Conservation (phyloP, 1,140 invertebrate genomes). For the Eciton burchellii region DNA sequence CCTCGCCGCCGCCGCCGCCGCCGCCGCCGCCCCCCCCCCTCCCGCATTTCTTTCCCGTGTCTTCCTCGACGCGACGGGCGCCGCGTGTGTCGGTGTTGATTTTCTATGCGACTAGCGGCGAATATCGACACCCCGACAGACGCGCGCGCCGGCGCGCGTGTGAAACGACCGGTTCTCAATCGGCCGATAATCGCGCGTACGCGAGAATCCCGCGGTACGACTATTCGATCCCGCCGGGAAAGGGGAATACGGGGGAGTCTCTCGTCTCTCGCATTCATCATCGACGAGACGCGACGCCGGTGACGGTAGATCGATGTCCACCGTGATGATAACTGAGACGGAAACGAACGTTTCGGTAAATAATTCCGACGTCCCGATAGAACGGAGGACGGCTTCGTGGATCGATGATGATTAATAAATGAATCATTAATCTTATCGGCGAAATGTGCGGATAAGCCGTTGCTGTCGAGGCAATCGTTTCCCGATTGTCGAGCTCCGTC, state of each 20-base stretch:
- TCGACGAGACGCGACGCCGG: constrained; percentile 29
- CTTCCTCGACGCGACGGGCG: constrained; percentile 62
- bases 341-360: neutral
- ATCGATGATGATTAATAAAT: constrained; percentile 6
- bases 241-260: constrained; percentile 9
- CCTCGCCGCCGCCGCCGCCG: no score
- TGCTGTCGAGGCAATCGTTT: neutral
- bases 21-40: no score
- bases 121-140: constrained; percentile 60
- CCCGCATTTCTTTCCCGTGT: constrained; percentile 44
- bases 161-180: constrained; percentile 35
- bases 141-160: constrained; percentile 48
- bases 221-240: constrained; percentile 45
- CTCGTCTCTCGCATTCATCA: constrained; percentile 39
- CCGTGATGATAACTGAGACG: neutral
- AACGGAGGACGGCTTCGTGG: neutral
- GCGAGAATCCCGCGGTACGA: constrained; percentile 39
- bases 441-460: neutral
- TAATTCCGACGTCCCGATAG: no score
- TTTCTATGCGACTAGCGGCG: constrained; percentile 69
- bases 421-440: neutral
- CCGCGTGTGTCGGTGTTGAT: constrained; percentile 72
- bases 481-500: neutral
- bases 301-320: constrained; percentile 13
- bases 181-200: constrained; percentile 35